Evolutionary conservation across 2,797 vertebrate species (phyloP), one percentile per base, ranked within the genome.

Genomic region (Bucorvus abyssinicus): DNA sequence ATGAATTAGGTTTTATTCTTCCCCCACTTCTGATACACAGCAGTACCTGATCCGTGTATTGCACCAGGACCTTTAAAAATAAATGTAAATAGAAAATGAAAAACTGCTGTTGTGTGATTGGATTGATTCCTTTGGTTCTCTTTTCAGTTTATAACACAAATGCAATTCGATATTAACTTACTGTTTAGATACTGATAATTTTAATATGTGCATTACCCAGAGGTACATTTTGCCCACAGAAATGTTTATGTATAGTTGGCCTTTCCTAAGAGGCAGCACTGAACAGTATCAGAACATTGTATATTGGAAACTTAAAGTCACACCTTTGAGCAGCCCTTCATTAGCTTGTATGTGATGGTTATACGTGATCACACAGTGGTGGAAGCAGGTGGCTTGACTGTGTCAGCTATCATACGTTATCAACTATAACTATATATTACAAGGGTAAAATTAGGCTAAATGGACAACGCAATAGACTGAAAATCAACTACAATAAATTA

Each of bases 191-290:
- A 47, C 18, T 34, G 32, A 44, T 42, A 83, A 59, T 74, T 74
- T 52, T 53, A 74, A 50, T 6, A 13, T 1, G 0, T 27, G 11
- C 0, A 0, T 70, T 89, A 67, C 14, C 5, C n/a, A 86, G 87
- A 86, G 12, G 6, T 23, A 47, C 0, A 3, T 70, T 81, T 80
- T 42, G 1, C 20, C 23, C 2, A 3, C 6, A 0, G 0, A 78
- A 87, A 52, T 32, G 6, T 27, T 27, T 38, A 42, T 34, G 27
- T 50, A 15, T 7, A 59, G 6, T 4, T 78, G 7, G 50, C 32
- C 19, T 87, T 87, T 84, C 3, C 4, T 36, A 65, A 81, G 47
- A 70, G 12, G 26, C 42, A 52, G 12, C 44, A 42, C 12, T 26
- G 14, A 91, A 45, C 44, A 50, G 29, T 38, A 42, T 61, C 52